These are phyloP conservation scores for Melanophora roralis DNA, from an alignment of 2,888 invertebrate genomes.

Conservation along the genomic window DNA sequence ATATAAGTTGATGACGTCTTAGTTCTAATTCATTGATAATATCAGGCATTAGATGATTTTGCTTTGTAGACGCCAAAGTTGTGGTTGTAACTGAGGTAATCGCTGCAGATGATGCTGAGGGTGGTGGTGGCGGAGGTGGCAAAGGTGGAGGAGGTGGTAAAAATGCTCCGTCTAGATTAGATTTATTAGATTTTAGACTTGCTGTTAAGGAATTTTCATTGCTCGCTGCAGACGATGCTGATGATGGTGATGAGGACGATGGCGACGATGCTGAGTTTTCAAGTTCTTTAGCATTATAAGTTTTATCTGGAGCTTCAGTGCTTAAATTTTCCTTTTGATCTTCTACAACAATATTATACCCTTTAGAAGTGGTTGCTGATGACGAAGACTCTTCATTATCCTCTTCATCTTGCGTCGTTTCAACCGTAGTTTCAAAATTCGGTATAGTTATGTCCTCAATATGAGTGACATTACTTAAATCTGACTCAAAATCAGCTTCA, in stretches of 20 bases:
- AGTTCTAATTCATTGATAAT: constrained; percentile 80
- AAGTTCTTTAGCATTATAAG: constrained; percentile 9
- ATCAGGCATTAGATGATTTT: constrained; percentile 69
- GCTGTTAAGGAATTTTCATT: neutral
- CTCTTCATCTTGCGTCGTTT: constrained; percentile 54
- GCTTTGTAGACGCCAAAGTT: neutral
- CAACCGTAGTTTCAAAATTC: constrained; percentile 68
- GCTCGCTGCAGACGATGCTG: neutral
- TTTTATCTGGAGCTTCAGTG: constrained; percentile 40
- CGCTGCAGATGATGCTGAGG: constrained; percentile 15
- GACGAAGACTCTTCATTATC: constrained; percentile 26
- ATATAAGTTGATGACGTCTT: constrained; percentile 81
- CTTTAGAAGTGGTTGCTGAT: neutral
- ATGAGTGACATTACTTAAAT: constrained; percentile 65
- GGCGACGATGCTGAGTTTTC: neutral
- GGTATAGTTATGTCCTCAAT: constrained; percentile 71
- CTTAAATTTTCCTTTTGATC: neutral
- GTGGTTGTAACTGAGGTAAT: neutral
- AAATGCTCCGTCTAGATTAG: constrained; percentile 35
- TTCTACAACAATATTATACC: constrained; percentile 49
- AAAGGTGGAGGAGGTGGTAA: constrained; percentile 55
- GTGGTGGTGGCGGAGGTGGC: constrained; percentile 46
- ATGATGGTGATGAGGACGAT: neutral
- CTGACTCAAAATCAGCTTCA: constrained; percentile 65
- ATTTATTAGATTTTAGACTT: neutral